These are phyloP conservation scores for Drosophila trapezifrons DNA, from an alignment of 1,140 invertebrate species.

Conservation along the genomic window DNA sequence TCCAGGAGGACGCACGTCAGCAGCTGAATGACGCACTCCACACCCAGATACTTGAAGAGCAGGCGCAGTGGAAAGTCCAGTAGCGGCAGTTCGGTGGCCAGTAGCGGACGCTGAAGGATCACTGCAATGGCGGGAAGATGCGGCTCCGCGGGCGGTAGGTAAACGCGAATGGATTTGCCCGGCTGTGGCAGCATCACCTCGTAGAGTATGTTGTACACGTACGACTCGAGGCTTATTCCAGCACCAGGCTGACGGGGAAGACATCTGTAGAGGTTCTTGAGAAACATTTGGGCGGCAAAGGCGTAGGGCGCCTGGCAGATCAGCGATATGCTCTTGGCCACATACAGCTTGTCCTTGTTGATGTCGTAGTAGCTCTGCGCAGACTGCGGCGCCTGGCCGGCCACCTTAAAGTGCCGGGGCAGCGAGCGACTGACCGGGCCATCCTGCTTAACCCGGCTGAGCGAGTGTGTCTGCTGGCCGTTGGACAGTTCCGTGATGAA, in stretches of 20 bases:
- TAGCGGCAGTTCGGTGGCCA: slow-evolving; percentile 93
- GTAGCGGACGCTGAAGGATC: slow-evolving; percentile 89
- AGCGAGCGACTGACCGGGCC: slow-evolving; percentile 89
- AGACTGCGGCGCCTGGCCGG: slow-evolving; percentile 89
- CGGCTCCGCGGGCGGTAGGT: slow-evolving; percentile 90
- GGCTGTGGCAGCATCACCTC: slow-evolving; percentile 95
- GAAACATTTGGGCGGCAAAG: slow-evolving; percentile 92
- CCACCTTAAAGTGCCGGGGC: slow-evolving; percentile 94
- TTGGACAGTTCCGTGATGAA: slow-evolving; percentile 95
- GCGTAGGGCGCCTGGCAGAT: slow-evolving; percentile 96
- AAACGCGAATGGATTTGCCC: slow-evolving; percentile 94
- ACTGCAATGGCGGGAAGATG: slow-evolving; percentile 88
- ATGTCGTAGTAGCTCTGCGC: slow-evolving; percentile 95
- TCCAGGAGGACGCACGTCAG: slow-evolving; percentile 98
- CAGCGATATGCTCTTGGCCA: slow-evolving; percentile 97
- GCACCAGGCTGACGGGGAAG: slow-evolving; percentile 89
- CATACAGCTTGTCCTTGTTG: slow-evolving; percentile 95
- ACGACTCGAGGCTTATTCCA: slow-evolving; percentile 93
- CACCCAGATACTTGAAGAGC: slow-evolving; percentile 93
- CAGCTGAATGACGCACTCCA: slow-evolving; percentile 96
- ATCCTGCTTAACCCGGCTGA: slow-evolving; percentile 86
- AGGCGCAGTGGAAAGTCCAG: slow-evolving; percentile 96
- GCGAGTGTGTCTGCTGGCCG: slow-evolving; percentile 88
- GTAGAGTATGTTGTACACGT: slow-evolving; percentile 97
- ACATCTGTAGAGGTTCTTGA: slow-evolving; percentile 93